Conservation (phyloP, 1,140 invertebrate genomes). For the Dendroctonus ponderosae region DNA sequence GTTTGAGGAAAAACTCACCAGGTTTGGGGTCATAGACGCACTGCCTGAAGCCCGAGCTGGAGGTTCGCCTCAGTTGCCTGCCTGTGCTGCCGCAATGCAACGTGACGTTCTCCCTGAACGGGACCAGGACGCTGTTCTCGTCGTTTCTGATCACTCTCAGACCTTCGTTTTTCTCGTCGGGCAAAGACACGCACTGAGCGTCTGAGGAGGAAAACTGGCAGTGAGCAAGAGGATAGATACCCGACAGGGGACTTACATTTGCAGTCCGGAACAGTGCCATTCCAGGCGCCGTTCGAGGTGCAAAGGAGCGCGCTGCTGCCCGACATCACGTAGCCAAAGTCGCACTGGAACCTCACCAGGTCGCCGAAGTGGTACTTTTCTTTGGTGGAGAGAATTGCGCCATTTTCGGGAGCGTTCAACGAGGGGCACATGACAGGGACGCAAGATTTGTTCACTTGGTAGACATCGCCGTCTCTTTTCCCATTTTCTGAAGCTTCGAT, state of each 20-base stretch:
- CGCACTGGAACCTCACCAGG: conserved; percentile 87
- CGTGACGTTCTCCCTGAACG: conserved; percentile 88
- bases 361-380: conserved; percentile 86
- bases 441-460: conserved; percentile 92
- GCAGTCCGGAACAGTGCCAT: conserved; percentile 88
- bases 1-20: conserved; percentile 43
- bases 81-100: conserved; percentile 77
- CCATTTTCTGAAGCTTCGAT: conserved; percentile 84
- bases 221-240: neutral
- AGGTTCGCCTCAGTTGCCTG: conserved; percentile 73
- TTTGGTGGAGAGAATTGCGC: conserved; percentile 79
- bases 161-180: conserved; percentile 86
- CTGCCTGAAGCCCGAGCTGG: conserved; percentile 81
- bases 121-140: conserved; percentile 76
- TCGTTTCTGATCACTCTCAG: conserved; percentile 72
- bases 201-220: conserved; percentile 54
- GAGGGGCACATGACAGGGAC: conserved; percentile 88
- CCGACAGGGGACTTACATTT: conserved; percentile 67
- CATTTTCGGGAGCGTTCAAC: conserved; percentile 82
- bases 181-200: conserved; percentile 84
- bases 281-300: conserved; percentile 89
- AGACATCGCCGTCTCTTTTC: conserved; percentile 80
- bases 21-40: conserved; percentile 94
- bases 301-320: conserved; percentile 83
- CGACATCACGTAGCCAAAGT: conserved; percentile 91